phyloP scores from a whole-genome alignment of 2,888 invertebrate species.

The Eumacrocentrus americanus region DNA sequence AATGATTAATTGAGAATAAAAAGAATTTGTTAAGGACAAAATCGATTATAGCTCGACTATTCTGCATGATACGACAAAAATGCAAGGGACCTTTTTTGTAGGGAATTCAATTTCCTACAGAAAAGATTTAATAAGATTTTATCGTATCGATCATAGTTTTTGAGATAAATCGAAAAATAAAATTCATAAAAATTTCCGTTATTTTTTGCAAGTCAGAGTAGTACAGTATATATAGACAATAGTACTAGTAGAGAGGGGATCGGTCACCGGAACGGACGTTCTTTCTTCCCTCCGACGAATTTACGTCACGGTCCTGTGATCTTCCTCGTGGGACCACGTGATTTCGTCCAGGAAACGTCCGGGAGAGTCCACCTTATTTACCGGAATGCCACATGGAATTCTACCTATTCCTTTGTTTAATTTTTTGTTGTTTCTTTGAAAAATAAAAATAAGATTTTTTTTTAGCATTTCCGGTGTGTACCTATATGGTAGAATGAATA shows the following conservation, averaged over 20 bases:
- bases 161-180: too few relatives aligned
- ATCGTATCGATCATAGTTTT: too few relatives aligned
- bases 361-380: conserved; percentile 27
- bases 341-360: conserved; percentile 33
- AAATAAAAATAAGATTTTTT: neutral
- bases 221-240: too few relatives aligned
- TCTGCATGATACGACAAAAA: too few relatives aligned
- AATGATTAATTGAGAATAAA: too few relatives aligned
- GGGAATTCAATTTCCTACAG: too few relatives aligned
- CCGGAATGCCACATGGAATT: conserved; percentile 31
- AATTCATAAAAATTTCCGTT: too few relatives aligned
- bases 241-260: conserved; percentile 30
- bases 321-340: conserved; percentile 37
- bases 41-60: too few relatives aligned
- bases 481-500: conserved; percentile 1
- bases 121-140: too few relatives aligned
- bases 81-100: too few relatives aligned
- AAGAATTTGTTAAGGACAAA: too few relatives aligned
- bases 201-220: neutral
- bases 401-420: conserved; percentile 16
- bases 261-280: conserved; percentile 43
- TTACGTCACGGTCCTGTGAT: conserved; percentile 41
- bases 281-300: conserved; percentile 42
- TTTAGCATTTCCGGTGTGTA: neutral
- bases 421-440: conserved; percentile 1